Base-by-base conservation (phyloP, 2,113 vertebrate species). In the Lates calcarifer region DNA sequence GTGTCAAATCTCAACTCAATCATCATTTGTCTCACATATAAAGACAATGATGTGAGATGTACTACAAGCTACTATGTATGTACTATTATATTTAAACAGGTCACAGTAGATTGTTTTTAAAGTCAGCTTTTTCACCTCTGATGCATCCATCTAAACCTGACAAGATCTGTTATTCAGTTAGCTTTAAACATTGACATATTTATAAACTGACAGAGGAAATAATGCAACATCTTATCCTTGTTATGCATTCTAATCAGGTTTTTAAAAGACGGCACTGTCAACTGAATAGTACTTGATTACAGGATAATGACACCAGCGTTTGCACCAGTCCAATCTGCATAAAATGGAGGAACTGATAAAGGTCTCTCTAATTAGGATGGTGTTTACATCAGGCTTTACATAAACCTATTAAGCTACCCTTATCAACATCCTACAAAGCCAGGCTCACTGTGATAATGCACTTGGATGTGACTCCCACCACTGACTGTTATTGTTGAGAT, bases 281-380 rank as follows among this genome's bases (percentile, higher is more conserved):
- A 56, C 83, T 93, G 90, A 92, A 93, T 93, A 87, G 88, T 79
- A 86, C 88, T 90, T 93, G 92, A 94, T 94, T 94, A 90, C 91
- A 70, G 63, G 82, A 89, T 92, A 94, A 95, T 93, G 78, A 87
- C 85, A 82, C 71, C 56, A 88, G 89, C 80, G 45, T 89, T 92
- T 87, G 81, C 73, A 83, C 84, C 63, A 85, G 81, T 80, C 73
- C 79, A 93, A 91, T 93, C 89, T 93, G 90, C 88, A 91, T 91
- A 88, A 90, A 89, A 85, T 87, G 74, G 66, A 77, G 79, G 77
- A 82, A 83, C 87, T 89, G 86, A 89, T 89, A 89, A 90, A 90
- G 79, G 88, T 92, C 88, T 89, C 75, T 92, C 66, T 85, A 92
- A 94, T 94, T 91, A 93, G 85, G 81, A 82, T 77, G 78, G 76